Evolutionary conservation across 2,888 invertebrate genomes (phyloP), one percentile per base, ranked within the genome.

Genomic region (Drosophila kuntzei): DNA sequence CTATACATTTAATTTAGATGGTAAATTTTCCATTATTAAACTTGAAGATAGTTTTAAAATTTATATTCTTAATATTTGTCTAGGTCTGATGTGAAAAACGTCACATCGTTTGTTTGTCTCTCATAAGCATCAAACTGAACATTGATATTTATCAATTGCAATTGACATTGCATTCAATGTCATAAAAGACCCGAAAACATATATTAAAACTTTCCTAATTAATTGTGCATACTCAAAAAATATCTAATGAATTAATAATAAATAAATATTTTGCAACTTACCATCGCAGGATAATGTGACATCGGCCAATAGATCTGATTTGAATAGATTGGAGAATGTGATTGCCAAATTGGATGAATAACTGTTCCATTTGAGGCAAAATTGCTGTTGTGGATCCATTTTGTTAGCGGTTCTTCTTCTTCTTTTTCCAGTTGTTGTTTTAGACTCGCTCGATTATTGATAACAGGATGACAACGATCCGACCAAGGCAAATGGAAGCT

Each of bases 301-400:
- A 94, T 97, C 97, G 90, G 97, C 96, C 91, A 97, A 94, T 93
- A 96, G 96, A 94, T 97, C 97, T 92, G 97, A 97, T 94, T 97
- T 97, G 95, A 97, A 97, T 92, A 97, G 94, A 93, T 96, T 97
- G 91, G 97, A 97, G 94, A 97, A 97, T 90, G 97, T 96, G 90
- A 97, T 96, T 90, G 97, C 97, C 93, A 97, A 94, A 94, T 97
- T 97, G 91, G 96, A 97, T 93, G 97, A 97, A 93, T 97, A 97
- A 94, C 97, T 97, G 95, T 97, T 97, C 97, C 97, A 97, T 95
- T 97, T 97, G 91, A 97, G 95, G 94, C 97, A 97, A 94, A 97
- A 97, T 94, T 97, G 97, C 94, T 97, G 97, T 94, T 97, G 97
- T 93, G 96, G 95, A 95, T 97, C 97, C 97, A 97, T 97, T 93